A percentile compares a stretch with the other conserved stretches of the same genome.
Conservation (phyloP, 2,797 vertebrate species). For the Syncerus caffer region DNA sequence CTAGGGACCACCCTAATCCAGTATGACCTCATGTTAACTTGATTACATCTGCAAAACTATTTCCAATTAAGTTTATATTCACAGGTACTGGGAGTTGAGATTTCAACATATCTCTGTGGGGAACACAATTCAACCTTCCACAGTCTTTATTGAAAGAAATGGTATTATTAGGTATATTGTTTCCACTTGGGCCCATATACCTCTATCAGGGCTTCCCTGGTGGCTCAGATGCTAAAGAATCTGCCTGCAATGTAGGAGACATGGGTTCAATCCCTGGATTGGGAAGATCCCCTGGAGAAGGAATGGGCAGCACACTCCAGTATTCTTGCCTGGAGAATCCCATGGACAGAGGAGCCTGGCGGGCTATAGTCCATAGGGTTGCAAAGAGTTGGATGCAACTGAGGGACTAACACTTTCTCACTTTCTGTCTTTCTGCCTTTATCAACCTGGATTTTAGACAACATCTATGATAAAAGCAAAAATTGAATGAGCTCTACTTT, state of each 20-base stretch:
- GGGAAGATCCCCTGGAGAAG: not conserved
- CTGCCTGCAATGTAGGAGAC: not conserved
- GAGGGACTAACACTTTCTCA: not conserved
- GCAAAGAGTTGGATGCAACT: not conserved
- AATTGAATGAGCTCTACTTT: not conserved
- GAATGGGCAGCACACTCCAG: not conserved
- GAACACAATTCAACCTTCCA: not conserved
- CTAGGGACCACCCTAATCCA: not conserved
- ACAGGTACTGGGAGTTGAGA: not conserved
- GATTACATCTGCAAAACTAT: not conserved
- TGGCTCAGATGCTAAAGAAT: not conserved
- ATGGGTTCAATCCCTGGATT: not conserved
- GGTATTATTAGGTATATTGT: not conserved
- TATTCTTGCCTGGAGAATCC: not conserved
- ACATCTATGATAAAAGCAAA: not conserved
- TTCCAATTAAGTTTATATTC: not conserved
- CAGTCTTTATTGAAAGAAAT: not conserved
- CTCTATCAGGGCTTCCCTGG: not conserved
- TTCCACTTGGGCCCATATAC: not conserved
- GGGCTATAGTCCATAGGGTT: not conserved
- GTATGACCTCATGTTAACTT: not conserved
- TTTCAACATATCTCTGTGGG: not conserved
- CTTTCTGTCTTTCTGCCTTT: not conserved
- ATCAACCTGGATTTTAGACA: conserved; percentile 8
- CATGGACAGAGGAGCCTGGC: not conserved